phyloP scores from a whole-genome alignment of 2,888 invertebrate species.

The Zygogramma bicolorata region DNA sequence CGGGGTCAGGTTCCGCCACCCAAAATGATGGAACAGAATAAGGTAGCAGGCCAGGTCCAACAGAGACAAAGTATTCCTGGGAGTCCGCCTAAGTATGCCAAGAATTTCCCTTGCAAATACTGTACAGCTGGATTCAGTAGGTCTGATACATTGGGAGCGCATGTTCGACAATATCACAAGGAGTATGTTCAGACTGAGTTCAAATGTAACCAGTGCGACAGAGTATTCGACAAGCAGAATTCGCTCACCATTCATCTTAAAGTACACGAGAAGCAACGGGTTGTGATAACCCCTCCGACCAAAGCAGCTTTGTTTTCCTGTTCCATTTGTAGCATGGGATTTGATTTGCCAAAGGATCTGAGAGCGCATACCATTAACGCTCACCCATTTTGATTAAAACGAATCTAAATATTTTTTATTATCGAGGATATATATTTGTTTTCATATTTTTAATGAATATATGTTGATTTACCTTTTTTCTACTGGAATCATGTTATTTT shows the following conservation, averaged over 20 bases:
- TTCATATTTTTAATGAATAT: conserved; percentile 10
- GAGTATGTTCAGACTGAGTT: conserved; percentile 67
- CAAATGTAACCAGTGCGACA: conserved; percentile 75
- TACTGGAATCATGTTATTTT: conserved; percentile 35
- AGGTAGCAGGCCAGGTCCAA: conserved; percentile 10
- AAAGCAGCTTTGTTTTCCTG: conserved; percentile 68
- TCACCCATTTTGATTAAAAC: conserved; percentile 61
- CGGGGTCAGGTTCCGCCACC: not conserved
- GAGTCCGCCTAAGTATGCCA: conserved; percentile 45
- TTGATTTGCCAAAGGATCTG: conserved; percentile 63
- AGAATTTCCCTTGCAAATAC: conserved; percentile 70
- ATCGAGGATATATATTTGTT: not conserved
- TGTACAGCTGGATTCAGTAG: conserved; percentile 75
- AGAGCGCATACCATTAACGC: conserved; percentile 62
- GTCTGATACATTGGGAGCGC: conserved; percentile 74
- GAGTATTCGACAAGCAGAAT: conserved; percentile 73
- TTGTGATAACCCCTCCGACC: conserved; percentile 31
- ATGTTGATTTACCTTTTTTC: conserved; percentile 18
- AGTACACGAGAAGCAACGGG: conserved; percentile 71
- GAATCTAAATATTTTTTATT: conserved; percentile 10
- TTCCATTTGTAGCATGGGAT: conserved; percentile 70
- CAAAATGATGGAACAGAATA: not conserved
- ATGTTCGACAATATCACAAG: conserved; percentile 73
- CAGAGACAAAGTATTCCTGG: not conserved
- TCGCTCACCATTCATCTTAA: conserved; percentile 75